phyloP scores from a whole-genome alignment of 1,140 invertebrate species.

The Sarcophaga peregrina region DNA sequence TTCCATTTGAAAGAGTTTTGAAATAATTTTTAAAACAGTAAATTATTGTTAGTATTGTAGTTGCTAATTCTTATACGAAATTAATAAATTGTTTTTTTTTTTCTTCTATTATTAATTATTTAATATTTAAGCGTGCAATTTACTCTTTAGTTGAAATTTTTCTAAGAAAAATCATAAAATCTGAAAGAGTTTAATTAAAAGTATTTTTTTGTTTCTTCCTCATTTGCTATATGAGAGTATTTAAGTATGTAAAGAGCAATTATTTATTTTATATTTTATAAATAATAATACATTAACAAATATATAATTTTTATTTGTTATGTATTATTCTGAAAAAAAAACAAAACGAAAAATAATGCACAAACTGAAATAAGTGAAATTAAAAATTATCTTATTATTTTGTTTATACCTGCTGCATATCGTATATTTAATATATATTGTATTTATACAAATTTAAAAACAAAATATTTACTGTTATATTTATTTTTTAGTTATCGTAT shows the following conservation, averaged over 20 bases:
- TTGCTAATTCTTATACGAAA: not conserved
- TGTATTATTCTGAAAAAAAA: not conserved
- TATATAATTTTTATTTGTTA: not conserved
- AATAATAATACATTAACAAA: not conserved
- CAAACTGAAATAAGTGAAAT: not conserved
- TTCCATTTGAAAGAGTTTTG: not conserved
- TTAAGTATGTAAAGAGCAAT: not conserved
- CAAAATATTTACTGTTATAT: conserved; percentile 8
- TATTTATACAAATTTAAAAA: not conserved
- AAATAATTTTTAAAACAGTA: not conserved
- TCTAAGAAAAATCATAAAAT: not conserved
- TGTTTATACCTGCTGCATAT: not conserved
- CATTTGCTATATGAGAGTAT: no score
- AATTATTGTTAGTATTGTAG: conserved; percentile 5
- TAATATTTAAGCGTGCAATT: not conserved
- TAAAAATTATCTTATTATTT: not conserved
- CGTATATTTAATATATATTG: conserved; percentile 6
- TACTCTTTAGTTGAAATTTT: not conserved
- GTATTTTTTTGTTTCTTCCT: not conserved
- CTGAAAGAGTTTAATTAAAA: not conserved
- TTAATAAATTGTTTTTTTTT: not conserved
- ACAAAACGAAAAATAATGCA: not conserved
- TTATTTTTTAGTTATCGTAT: conserved; percentile 2
- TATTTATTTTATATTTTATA: not conserved
- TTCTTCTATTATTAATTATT: conserved; percentile 11